Percentiles rank a stretch among this genome's conserved stretches.
Evolutionary conservation across 2,113 vertebrate species (phyloP).

Genomic region (Hippocampus guttulatus): DNA sequence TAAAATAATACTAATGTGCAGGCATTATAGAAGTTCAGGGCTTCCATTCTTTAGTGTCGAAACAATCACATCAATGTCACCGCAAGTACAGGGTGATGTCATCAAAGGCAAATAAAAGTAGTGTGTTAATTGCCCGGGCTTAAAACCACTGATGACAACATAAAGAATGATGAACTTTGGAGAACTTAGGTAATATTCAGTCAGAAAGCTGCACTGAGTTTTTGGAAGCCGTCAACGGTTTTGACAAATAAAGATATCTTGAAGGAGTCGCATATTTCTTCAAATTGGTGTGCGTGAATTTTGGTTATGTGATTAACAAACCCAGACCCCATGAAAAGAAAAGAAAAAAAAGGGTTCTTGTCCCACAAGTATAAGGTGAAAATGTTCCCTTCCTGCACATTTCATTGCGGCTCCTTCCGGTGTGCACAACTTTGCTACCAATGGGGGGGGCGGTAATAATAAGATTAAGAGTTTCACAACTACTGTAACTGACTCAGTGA

Average conservation of each 20-base stretch:
- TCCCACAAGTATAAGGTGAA: no score
- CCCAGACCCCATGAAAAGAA: no score
- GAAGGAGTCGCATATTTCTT: background rate
- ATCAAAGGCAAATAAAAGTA: conserved; percentile 8
- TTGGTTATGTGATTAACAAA: background rate
- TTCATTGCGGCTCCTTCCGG: no score
- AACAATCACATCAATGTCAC: conserved; percentile 4
- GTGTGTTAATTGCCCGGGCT: background rate
- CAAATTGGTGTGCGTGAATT: background rate
- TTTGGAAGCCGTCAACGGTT: background rate
- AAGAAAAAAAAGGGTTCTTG: no score
- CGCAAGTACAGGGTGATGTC: conserved; percentile 5
- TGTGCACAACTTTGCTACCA: no score
- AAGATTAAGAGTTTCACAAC: no score
- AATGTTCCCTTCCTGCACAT: no score
- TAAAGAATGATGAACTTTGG: conserved; percentile 4
- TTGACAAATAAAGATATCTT: background rate
- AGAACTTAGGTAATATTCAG: background rate
- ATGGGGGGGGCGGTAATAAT: no score
- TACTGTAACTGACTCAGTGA: no score
- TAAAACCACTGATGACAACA: conserved; percentile 8
- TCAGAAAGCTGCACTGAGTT: background rate
- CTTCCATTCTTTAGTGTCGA: background rate
- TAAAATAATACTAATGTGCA: background rate
- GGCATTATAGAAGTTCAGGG: background rate